A percentile compares a stretch with the other conserved stretches of the same genome.
These are phyloP conservation scores for Crioceris asparagi DNA, from an alignment of 2,888 invertebrate genomes.

Conservation along the genomic window DNA sequence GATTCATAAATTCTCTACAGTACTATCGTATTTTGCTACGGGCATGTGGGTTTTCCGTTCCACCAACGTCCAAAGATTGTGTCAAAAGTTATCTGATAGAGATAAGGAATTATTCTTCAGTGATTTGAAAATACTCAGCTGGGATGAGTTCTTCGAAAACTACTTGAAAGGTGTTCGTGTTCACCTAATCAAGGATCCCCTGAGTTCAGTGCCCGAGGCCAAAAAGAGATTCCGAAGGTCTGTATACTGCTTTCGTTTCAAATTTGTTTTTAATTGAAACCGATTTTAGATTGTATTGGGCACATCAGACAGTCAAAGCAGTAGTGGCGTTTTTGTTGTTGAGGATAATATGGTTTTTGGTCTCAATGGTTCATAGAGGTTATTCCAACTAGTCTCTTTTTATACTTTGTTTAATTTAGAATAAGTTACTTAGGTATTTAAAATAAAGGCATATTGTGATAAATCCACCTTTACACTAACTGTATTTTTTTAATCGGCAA, in stretches of 20 bases:
- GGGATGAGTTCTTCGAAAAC: constrained; percentile 58
- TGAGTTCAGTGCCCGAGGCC: constrained; percentile 54
- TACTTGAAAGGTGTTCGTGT: constrained; percentile 66
- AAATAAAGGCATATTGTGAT: too few species aligned
- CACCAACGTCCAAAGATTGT: constrained; percentile 47
- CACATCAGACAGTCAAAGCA: constrained; percentile 12
- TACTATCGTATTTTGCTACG: constrained; percentile 66
- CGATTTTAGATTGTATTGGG: constrained; percentile 14
- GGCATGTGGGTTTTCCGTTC: constrained; percentile 61
- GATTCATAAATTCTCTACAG: constrained; percentile 64
- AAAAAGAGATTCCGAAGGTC: constrained; percentile 24
- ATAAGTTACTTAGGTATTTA: too few species aligned
- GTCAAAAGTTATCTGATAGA: constrained; percentile 39
- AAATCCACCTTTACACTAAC: too few species aligned
- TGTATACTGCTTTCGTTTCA: constrained; percentile 1
- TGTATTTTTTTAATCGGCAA: too few species aligned
- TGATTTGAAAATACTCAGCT: constrained; percentile 61
- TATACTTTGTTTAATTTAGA: too few species aligned
- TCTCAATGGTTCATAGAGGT: too few species aligned
- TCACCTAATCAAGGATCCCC: constrained; percentile 69
- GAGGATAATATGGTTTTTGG: constrained; percentile 14
- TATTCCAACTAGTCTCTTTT: too few species aligned
- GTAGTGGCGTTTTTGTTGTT: constrained; percentile 9
- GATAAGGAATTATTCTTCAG: constrained; percentile 59
- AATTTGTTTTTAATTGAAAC: background rate